phyloP scores from a whole-genome alignment of 2,888 invertebrate genomes.

The Phaonia tiefii region DNA sequence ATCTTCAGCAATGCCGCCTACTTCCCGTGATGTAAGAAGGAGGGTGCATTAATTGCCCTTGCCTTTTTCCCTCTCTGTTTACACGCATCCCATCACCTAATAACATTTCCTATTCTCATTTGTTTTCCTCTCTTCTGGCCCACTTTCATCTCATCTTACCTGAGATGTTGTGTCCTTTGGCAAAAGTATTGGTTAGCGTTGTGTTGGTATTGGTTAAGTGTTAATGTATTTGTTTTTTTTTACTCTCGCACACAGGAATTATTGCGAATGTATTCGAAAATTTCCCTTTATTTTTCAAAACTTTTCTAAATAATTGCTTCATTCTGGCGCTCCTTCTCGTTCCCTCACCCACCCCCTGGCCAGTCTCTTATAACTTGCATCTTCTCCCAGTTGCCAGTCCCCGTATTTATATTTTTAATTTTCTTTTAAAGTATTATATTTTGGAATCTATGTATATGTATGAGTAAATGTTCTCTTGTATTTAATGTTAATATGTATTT shows the following conservation, averaged over 20 bases:
- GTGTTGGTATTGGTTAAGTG: slow-evolving; percentile 43
- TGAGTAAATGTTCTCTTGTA: neutral
- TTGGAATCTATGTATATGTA: slow-evolving; percentile 60
- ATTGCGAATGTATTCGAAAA: slow-evolving; percentile 42
- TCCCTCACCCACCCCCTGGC: slow-evolving; percentile 6
- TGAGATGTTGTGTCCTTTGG: slow-evolving; percentile 42
- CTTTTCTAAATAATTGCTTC: slow-evolving; percentile 55
- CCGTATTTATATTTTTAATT: slow-evolving; percentile 51
- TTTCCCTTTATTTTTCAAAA: slow-evolving; percentile 68
- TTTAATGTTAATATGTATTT: slow-evolving; percentile 45
- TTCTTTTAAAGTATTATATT: slow-evolving; percentile 62
- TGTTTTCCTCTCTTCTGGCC: slow-evolving; percentile 40
- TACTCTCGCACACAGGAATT: slow-evolving; percentile 43
- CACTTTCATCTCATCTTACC: slow-evolving; percentile 67
- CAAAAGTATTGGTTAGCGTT: slow-evolving; percentile 31
- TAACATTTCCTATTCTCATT: slow-evolving; percentile 36
- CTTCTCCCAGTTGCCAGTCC: slow-evolving; percentile 37
- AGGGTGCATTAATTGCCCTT: neutral
- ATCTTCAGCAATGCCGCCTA: neutral
- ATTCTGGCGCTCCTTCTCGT: slow-evolving; percentile 24
- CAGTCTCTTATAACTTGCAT: neutral
- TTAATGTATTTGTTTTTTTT: slow-evolving; percentile 23
- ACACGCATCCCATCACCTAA: neutral
- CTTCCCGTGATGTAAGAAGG: neutral
- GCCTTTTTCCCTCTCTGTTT: slow-evolving; percentile 28